Conservation (phyloP, 1,140 invertebrate genomes). For the Spodoptera frugiperda region DNA sequence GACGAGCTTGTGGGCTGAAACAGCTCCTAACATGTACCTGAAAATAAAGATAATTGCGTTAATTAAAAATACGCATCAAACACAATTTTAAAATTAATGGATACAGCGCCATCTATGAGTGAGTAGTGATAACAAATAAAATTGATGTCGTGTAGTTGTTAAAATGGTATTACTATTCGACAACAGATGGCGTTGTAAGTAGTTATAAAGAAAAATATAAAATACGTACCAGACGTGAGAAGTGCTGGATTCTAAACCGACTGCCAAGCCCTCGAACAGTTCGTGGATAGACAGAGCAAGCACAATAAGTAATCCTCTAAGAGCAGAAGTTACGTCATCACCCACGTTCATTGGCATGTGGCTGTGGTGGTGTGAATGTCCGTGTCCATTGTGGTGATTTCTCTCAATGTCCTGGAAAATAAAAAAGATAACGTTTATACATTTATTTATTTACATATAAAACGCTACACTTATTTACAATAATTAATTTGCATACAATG, state of each 20-base stretch:
- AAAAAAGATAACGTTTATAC: background rate
- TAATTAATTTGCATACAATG: too few relatives aligned
- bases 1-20: conserved; percentile 95
- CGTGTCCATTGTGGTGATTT: conserved; percentile 74
- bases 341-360: conserved; percentile 81
- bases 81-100: background rate
- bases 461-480: too few relatives aligned
- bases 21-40: conserved; percentile 93
- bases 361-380: conserved; percentile 86
- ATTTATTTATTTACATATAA: too few relatives aligned
- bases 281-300: conserved; percentile 96
- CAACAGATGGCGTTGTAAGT: conserved; percentile 17
- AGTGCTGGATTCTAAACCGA: conserved; percentile 92
- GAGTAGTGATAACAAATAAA: conserved; percentile 23
- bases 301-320: conserved; percentile 92
- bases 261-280: conserved; percentile 96
- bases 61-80: background rate
- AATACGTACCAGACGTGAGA: conserved; percentile 89
- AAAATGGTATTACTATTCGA: conserved; percentile 19
- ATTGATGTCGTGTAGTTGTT: background rate
- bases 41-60: conserved; percentile 50
- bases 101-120: conserved; percentile 51
- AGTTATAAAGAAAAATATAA: too few relatives aligned
- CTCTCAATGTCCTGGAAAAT: conserved; percentile 67
- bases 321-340: conserved; percentile 88